Evolutionary conservation across 2,113 vertebrate genomes (phyloP), one percentile per base, ranked within the genome.

Genomic region (Elephantulus edwardii): DNA sequence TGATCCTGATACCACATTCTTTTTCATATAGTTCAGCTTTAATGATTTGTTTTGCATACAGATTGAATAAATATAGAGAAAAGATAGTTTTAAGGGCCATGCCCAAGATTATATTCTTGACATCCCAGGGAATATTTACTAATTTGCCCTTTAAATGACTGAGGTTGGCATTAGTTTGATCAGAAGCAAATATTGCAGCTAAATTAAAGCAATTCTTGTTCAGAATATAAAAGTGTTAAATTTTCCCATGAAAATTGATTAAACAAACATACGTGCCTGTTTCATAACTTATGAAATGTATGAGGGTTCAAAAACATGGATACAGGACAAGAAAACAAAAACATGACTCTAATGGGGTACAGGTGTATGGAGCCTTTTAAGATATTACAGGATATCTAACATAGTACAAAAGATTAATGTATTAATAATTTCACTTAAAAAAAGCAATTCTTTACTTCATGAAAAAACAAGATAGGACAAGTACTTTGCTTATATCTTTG

Each of bases 101-200:
- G 17, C 60, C 33, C 44, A 88, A 82, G 22, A 17, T 10, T 56
- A 72, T 14, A 26, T 83, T 95, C n/a, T 33, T 66, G 1, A 24
- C 66, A 77, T 4, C 8, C 93, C 40, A 52, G 62, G 58, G 24
- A 84, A 81, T 66, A 64, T 72, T 28, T 24, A 46, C n/a, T 83
- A 35, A 91, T 68, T 75, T 90, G 54, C 20, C 46, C 22, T 85
- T 16, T 52, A 87, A 13, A 79, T 90, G 74, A n/a, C 30, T 64
- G 44, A 90, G 44, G 14, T 86, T 92, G 56, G 83, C 88, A 89
- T 86, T 5, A 77, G 38, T 74, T 89, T 89, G 74, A 89, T 42
- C 7, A 86, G 85, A 83, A 86, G 72, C 8, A 86, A 75, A 64
- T 82, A 50, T 3, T 12, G 5, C 6, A 62, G 56, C n/a, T 82